phyloP scores from a whole-genome alignment of 2,113 vertebrate species.

The Myrmophylax atrothorax region DNA sequence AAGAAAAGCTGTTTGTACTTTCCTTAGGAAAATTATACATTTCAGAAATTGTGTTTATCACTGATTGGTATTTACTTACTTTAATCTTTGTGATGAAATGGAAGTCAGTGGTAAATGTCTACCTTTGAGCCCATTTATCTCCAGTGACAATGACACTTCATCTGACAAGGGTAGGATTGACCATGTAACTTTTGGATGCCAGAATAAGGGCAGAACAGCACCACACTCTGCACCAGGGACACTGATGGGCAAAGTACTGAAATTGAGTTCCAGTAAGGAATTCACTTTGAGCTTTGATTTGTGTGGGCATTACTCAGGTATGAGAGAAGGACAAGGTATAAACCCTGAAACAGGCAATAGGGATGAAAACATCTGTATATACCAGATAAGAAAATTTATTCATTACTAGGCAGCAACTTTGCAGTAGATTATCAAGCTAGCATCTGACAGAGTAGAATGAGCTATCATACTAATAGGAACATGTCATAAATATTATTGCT shows the following conservation, averaged over 20 bases:
- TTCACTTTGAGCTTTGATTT: not conserved
- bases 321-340: not conserved
- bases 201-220: not conserved
- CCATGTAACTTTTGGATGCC: not conserved
- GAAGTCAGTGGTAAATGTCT: not conserved
- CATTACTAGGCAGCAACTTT: not conserved
- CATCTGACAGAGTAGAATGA: not conserved
- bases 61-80: not conserved
- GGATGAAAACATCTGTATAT: not conserved
- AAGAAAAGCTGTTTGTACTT: not conserved
- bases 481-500: not conserved
- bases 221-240: not conserved
- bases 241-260: not conserved
- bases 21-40: not conserved
- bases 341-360: not conserved
- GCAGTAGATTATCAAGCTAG: not conserved
- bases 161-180: fast-evolving
- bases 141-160: not conserved
- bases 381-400: slow-evolving; percentile 18
- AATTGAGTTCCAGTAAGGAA: not conserved
- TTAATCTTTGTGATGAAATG: not conserved
- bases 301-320: not conserved
- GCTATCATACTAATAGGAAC: not conserved
- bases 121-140: not conserved
- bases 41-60: not conserved